Evolutionary conservation across 2,888 invertebrate species (phyloP), one percentile per base, ranked within the genome.

Genomic region (Meiosimyza decipiens): DNA sequence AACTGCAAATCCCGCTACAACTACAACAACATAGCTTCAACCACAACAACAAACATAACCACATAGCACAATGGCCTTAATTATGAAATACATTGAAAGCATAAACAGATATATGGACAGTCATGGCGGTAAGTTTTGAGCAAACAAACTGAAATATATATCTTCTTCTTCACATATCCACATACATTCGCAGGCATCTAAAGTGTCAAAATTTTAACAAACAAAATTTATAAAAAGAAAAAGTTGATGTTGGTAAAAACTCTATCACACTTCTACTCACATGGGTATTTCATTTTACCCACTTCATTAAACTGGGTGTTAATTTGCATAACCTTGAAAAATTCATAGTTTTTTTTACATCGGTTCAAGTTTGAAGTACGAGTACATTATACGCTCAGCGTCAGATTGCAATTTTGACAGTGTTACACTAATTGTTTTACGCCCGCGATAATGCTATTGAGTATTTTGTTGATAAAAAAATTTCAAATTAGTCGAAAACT

Each of bases 31-130:
- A 65, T 54, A 73, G 67, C 57, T 12, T 59, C 66, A 74, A 73
- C 71, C 75, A 69, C 74, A 62, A 59, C 60, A 71, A 68, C 55
- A 66, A 67, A 70, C 64, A 62, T 28, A 69, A 74, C 59, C 72
- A 75, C 73, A 76, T 75, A 88, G 80, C 85, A 84, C 85, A 86
- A 94, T 94, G 95, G 93, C 94, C 89, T 90, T 94, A 89, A 90
- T 95, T 89, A 90, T 93, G 89, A 91, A 92, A 88, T 92, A 92
- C 88, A 90, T 94, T 89, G 92, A 93, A 87, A 91, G 90, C 87
- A 91, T 95, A 89, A 92, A 94, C 88, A 90, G 91, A 87, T 91
- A 92, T 87, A 91, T 95, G 90, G 92, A 94, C 87, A 92, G 92
- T 90, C 90, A 94, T 89, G 93, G 94, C 90, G 95, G 95, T 95